Percentiles rank a stretch among this genome's conserved stretches.
Conservation (phyloP, 2,888 invertebrate species). For the Microplitis manilae region DNA sequence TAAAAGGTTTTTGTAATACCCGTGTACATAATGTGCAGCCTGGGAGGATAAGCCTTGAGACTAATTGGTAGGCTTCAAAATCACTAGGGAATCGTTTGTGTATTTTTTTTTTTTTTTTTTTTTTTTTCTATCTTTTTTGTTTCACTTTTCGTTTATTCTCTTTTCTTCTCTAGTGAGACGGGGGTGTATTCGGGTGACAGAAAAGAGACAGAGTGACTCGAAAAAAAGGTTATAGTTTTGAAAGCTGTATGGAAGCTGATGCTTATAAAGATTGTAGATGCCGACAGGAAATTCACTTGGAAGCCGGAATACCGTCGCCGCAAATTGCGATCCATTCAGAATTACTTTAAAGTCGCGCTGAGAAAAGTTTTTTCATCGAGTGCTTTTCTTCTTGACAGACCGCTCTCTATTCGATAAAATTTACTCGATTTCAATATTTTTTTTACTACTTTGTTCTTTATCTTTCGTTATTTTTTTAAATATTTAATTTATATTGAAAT, state of each 20-base stretch:
- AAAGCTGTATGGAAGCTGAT: conserved; percentile 23
- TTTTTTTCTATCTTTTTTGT: conserved; percentile 10
- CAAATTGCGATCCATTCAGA: conserved; percentile 67
- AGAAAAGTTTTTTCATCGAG: conserved; percentile 57
- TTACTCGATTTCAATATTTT: conserved; percentile 57
- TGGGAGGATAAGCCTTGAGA: conserved; percentile 17
- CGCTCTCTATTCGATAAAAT: conserved; percentile 64
- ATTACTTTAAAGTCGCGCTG: conserved; percentile 64
- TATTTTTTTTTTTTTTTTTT: conserved; percentile 18
- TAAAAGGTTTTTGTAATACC: conserved; percentile 30
- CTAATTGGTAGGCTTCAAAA: conserved; percentile 12
- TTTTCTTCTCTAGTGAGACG: neutral
- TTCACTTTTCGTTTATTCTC: conserved; percentile 9
- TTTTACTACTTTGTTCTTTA: conserved; percentile 42
- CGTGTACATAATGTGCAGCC: conserved; percentile 21
- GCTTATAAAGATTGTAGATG: conserved; percentile 34
- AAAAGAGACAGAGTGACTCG: neutral
- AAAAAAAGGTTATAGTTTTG: conserved; percentile 4
- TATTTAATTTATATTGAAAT: neutral
- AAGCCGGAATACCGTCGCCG: conserved; percentile 56
- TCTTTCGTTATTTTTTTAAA: conserved; percentile 35
- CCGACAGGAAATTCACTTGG: conserved; percentile 52
- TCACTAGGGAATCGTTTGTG: conserved; percentile 14
- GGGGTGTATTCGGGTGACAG: neutral
- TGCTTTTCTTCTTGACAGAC: conserved; percentile 58